Base-by-base conservation (phyloP, 2,888 invertebrate genomes). In the Drosophila paucipuncta region DNA sequence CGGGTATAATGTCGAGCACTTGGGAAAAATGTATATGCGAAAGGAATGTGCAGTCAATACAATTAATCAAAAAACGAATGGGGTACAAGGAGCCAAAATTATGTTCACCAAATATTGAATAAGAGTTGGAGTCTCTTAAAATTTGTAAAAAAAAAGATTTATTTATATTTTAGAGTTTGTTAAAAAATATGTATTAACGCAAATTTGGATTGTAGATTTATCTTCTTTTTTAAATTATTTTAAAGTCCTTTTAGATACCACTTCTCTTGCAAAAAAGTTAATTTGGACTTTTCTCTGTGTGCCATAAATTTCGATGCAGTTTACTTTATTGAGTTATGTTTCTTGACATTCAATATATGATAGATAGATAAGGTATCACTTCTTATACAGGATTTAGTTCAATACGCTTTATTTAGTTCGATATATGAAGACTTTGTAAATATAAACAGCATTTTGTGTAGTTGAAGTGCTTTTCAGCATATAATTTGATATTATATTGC, bases 1-100 rank as follows among this genome's bases (percentile, higher is more conserved):
- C 9, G 18, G 10, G 1, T 10, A 9, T 47, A 16, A 2, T 6
- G 25, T 25, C 47, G 22, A 47, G 16, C 47, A 25, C 13, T 47
- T 47, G 22, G 22, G 4, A 47, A 47, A 9, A 47, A 47, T 25
- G 1, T 16, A 22, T 9, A 47, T 16, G 13, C 47, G 22, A 47
- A 16, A 16, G 35, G 61, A 73, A 75, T 75, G 39, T 57, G 57
- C 41, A 64, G 1, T n/a, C 43, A 11, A 11, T 22, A 22, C 5
- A 43, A 11, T 2, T 47, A 47, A 16, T 47, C 7, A 25, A 13
- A 9, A 2, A 28, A 25, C 0, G n/a, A 16, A n/a, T n/a, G 31
- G 35, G 7, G 22, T 13, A 33, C n/a, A 28, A 11, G 28, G 13
- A 33, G 18, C 41, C 22, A 11, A 35, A 5, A 62, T 63, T 2